Base-by-base conservation (phyloP, 2,888 invertebrate species). In the Hermaeophaga mercurialis region DNA sequence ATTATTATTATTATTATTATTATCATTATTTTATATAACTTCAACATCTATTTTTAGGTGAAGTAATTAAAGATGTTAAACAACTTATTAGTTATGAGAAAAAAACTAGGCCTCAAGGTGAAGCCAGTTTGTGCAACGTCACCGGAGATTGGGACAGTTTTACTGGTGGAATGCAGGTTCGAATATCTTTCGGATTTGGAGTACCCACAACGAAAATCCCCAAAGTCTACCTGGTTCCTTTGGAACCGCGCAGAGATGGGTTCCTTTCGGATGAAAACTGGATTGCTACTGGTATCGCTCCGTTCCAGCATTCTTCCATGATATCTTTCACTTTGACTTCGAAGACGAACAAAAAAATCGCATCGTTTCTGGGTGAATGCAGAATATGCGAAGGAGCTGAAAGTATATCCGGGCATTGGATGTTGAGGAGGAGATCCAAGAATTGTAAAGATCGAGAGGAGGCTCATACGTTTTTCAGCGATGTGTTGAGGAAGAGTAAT, bases 331-430 rank as follows among this genome's bases (percentile, higher is more conserved):
- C 63, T n/a, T 72, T 68, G 0, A 56, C 66, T 1, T 64, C 72
- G n/a, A 45, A 54, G 7, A 65, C 65, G 12, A 62, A 61, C 15
- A 70, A 70, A 53, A 64, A 68, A 38, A 54, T 72, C 1, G 72
- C 71, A 1, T 63, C 70, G 22, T 52, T 54, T 33, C 33, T 48
- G 73, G 77, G 76, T 8, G 75, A 77, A 64, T 77, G 75, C 59
- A 66, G 72, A 44, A 60, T 70, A 7, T 77, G 76, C 53, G 68
- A 70, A 8, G 68, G 69, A 4, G 60, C 59, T 12, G 73, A 74
- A 53, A 67, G 68, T 2, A 68, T 76, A 12, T 65, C 70, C 1
- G 77, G 77, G 5, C 65, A 70, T 26, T 77, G 77, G 76, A 49
- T 75, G 52, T 45, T 73, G n/a, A 68, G 68, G 12, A 61, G 70